Percentiles rank a stretch among this genome's conserved stretches.
phyloP scores from a whole-genome alignment of 2,888 invertebrate species.

The Apamea anceps region DNA sequence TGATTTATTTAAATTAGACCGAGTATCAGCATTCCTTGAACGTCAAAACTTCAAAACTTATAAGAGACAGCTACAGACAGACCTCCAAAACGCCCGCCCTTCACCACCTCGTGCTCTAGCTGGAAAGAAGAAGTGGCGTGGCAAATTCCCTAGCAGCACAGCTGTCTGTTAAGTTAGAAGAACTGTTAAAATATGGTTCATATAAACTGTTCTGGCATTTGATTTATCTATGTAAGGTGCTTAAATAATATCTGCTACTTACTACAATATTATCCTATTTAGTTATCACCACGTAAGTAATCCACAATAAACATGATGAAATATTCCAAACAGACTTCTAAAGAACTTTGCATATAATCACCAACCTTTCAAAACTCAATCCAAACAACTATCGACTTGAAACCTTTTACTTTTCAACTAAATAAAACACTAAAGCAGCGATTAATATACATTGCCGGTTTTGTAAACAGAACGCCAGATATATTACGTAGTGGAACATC shows the following conservation, averaged over 20 bases:
- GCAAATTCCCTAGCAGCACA: not conserved
- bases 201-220: not conserved
- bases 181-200: not conserved
- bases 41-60: not conserved
- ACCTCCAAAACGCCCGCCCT: not conserved
- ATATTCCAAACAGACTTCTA: conserved; percentile 58
- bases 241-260: not conserved
- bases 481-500: conserved; percentile 68
- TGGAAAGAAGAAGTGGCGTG: not conserved
- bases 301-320: conserved; percentile 45
- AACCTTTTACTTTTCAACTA: conserved; percentile 66
- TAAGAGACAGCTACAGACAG: not conserved
- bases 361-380: conserved; percentile 58
- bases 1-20: not conserved
- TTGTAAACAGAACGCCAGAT: conserved; percentile 66
- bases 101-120: not conserved
- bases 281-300: conserved; percentile 28
- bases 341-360: conserved; percentile 56
- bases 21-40: not conserved
- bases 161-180: not conserved
- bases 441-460: conserved; percentile 70
- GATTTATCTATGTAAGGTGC: not conserved
- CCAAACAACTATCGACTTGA: conserved; percentile 56
- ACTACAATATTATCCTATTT: conserved; percentile 25
- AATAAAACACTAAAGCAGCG: conserved; percentile 67